phyloP scores from a whole-genome alignment of 2,888 invertebrate genomes.

The Yponomeuta evonymella region DNA sequence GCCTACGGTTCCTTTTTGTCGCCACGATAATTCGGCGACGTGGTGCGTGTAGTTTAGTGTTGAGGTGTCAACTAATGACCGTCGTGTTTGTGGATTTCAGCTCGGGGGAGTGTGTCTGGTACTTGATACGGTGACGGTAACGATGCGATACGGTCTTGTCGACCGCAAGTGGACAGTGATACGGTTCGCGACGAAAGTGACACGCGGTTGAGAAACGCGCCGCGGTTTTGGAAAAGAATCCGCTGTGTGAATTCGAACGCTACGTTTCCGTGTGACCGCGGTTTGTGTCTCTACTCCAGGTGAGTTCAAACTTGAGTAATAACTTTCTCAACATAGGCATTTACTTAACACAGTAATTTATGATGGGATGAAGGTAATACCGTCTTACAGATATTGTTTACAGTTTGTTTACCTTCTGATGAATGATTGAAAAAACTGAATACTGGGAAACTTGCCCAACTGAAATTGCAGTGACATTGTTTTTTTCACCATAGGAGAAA shows the following conservation, averaged over 20 bases:
- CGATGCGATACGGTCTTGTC: slow-evolving; percentile 5
- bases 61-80: slow-evolving; percentile 34
- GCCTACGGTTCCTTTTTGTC: slow-evolving; percentile 16
- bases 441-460: too few species aligned
- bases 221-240: slow-evolving; percentile 59
- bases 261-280: slow-evolving; percentile 22
- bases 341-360: too few species aligned
- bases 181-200: slow-evolving; percentile 56
- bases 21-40: slow-evolving; percentile 40
- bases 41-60: slow-evolving; percentile 32
- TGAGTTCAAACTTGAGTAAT: neutral
- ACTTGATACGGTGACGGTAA: slow-evolving; percentile 44
- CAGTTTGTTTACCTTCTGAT: too few species aligned
- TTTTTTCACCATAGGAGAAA: too few species aligned
- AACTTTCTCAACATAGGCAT: neutral
- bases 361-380: too few species aligned
- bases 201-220: slow-evolving; percentile 57
- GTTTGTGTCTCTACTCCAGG: slow-evolving; percentile 21
- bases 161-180: slow-evolving; percentile 64
- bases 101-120: slow-evolving; percentile 59
- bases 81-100: slow-evolving; percentile 54
- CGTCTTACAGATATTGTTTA: too few species aligned
- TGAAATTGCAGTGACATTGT: too few species aligned
- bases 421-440: too few species aligned
- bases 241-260: slow-evolving; percentile 33